phyloP scores from a whole-genome alignment of 1,140 invertebrate genomes.

The Bombus superbus region DNA sequence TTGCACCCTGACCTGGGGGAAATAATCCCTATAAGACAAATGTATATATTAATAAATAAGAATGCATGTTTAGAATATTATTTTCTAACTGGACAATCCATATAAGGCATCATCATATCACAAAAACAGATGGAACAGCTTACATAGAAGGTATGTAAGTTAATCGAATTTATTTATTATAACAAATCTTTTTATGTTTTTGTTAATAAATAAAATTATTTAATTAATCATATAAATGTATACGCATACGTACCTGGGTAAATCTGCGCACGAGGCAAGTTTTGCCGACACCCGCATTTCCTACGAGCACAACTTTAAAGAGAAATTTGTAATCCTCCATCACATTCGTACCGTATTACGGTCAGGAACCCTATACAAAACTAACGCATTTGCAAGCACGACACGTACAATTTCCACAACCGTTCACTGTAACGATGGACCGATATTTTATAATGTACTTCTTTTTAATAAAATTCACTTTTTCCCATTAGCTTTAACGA shows the following conservation, averaged over 20 bases:
- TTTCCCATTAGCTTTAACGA: background rate
- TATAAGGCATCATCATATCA: background rate
- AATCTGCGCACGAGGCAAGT: constrained; percentile 96
- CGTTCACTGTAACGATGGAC: constrained; percentile 67
- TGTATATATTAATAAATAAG: background rate
- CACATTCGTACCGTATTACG: constrained; percentile 59
- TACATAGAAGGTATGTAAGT: background rate
- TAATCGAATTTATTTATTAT: background rate
- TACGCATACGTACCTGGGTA: constrained; percentile 85
- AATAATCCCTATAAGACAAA: constrained; percentile 89
- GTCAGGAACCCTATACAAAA: constrained; percentile 34
- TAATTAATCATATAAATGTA: background rate
- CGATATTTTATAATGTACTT: constrained; percentile 40
- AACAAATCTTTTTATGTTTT: background rate
- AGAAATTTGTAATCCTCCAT: constrained; percentile 99
- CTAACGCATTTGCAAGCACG: constrained; percentile 52
- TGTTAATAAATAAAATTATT: background rate
- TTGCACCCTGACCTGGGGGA: constrained; percentile 98
- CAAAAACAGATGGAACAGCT: constrained; percentile 4
- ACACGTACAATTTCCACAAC: constrained; percentile 59
- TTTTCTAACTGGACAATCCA: background rate
- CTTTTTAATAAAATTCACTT: constrained; percentile 20
- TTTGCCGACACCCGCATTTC: constrained; percentile 97
- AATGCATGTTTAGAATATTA: background rate
- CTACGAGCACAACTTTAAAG: constrained; percentile 98